A percentile compares a stretch with the other conserved stretches of the same genome.
Conservation (phyloP, 92 coral and sea anemone genomes). For the Virgularia gustaviana region DNA sequence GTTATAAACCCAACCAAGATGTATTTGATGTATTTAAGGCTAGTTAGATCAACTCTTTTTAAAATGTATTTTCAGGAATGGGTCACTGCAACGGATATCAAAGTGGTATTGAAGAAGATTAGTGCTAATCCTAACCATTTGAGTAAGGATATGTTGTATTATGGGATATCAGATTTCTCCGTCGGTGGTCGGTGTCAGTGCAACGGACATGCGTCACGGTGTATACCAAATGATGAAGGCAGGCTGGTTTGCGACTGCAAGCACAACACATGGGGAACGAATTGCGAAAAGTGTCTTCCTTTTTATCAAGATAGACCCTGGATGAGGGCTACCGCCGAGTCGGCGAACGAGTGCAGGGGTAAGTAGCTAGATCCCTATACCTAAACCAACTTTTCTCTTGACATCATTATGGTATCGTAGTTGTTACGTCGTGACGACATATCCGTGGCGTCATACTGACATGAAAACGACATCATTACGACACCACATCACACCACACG, state of each 20-base stretch:
- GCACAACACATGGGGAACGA: slow-evolving; percentile 81
- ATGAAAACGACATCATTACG: background rate
- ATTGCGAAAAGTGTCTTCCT: slow-evolving; percentile 82
- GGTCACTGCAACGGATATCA: slow-evolving; percentile 93
- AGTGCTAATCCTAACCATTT: slow-evolving; percentile 43
- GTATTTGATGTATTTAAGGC: too few relatives aligned
- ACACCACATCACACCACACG: too few relatives aligned
- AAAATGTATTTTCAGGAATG: too few relatives aligned
- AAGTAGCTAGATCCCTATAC: slow-evolving; percentile 23
- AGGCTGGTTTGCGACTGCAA: slow-evolving; percentile 76
- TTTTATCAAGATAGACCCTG: slow-evolving; percentile 93
- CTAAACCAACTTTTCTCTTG: slow-evolving; percentile 6
- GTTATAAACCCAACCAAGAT: too few relatives aligned
- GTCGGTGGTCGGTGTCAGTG: slow-evolving; percentile 98
- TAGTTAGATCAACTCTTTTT: too few relatives aligned
- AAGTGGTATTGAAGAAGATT: slow-evolving; percentile 82
- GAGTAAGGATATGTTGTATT: slow-evolving; percentile 60
- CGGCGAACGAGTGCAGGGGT: slow-evolving; percentile 87
- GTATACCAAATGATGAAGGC: slow-evolving; percentile 67
- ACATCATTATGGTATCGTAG: background rate
- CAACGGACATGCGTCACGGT: slow-evolving; percentile 93
- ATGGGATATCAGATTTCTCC: slow-evolving; percentile 85
- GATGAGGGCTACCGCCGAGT: slow-evolving; percentile 75
- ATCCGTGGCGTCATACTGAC: background rate
- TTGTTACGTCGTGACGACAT: background rate